Conservation (phyloP, 2,113 vertebrate species). For the Bufo gargarizans region DNA sequence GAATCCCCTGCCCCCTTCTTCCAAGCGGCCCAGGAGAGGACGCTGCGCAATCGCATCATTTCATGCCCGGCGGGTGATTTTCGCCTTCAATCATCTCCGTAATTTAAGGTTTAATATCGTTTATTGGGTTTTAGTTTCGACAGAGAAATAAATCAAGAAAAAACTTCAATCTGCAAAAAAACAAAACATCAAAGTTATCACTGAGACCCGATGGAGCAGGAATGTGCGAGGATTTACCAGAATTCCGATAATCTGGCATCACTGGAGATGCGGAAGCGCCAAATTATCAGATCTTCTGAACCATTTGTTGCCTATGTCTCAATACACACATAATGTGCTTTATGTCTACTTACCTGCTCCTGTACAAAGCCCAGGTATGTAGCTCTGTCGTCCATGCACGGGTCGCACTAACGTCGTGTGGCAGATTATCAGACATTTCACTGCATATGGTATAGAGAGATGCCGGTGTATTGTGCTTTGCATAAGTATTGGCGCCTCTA, state of each 20-base stretch:
- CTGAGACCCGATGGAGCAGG: too few relatives aligned
- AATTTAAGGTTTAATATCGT: slow-evolving; percentile 21
- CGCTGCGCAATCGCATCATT: neutral
- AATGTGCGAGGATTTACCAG: too few relatives aligned
- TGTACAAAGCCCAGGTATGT: neutral
- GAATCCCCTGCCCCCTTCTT: slow-evolving; percentile 46
- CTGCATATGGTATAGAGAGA: too few relatives aligned
- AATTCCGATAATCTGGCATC: neutral
- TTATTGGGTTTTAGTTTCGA: neutral
- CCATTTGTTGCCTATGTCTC: neutral
- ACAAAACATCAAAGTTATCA: neutral
- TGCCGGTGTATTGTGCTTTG: too few relatives aligned
- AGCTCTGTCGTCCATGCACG: neutral
- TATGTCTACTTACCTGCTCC: neutral
- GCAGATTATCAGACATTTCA: too few relatives aligned
- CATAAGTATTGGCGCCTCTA: too few relatives aligned
- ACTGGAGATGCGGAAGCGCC: neutral
- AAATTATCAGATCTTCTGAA: neutral
- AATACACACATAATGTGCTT: neutral
- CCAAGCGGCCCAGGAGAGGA: slow-evolving; percentile 5
- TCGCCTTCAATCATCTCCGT: neutral
- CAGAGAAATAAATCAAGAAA: neutral
- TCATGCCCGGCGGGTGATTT: slow-evolving; percentile 1
- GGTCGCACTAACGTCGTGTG: too few relatives aligned
- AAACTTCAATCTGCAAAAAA: neutral